Evolutionary conservation across 2,888 invertebrate genomes (phyloP).

Genomic region (Eucera pruinosa): DNA sequence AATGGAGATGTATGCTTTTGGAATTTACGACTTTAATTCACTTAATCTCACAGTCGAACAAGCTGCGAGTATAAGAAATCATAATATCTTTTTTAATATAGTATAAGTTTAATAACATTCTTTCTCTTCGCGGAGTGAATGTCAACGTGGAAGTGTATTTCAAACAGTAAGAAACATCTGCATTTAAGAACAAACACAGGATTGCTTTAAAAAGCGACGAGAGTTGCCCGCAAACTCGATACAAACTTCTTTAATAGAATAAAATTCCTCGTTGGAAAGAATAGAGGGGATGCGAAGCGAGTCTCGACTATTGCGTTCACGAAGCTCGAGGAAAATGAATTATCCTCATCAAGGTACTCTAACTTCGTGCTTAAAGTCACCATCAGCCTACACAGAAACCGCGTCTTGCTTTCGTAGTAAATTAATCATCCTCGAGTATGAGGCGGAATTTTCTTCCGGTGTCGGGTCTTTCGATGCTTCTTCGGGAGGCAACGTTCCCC

Average conservation of each 20-base stretch:
- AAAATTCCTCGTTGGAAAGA: not conserved
- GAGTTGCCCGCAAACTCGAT: not conserved
- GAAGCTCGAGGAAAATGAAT: slow-evolving; percentile 36
- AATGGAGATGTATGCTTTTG: too few species aligned
- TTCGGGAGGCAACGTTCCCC: slow-evolving; percentile 5
- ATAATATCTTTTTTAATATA: too few species aligned
- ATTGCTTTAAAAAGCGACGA: not conserved
- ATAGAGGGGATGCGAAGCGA: not conserved
- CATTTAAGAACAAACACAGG: not conserved
- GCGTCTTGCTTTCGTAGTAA: slow-evolving; percentile 23
- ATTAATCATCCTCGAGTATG: slow-evolving; percentile 36
- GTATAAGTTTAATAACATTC: too few species aligned
- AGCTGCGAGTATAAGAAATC: too few species aligned
- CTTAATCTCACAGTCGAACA: too few species aligned
- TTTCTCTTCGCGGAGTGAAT: not conserved
- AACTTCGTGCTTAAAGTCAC: slow-evolving; percentile 37
- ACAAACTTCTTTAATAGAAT: slow-evolving; percentile 3
- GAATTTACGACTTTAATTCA: too few species aligned
- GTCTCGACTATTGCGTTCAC: not conserved
- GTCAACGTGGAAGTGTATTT: not conserved
- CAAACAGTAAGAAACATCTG: not conserved
- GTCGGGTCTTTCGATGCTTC: slow-evolving; percentile 3
- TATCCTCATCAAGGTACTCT: slow-evolving; percentile 19
- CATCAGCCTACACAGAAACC: slow-evolving; percentile 25
- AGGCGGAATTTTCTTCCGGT: slow-evolving; percentile 33